Conservation (phyloP, 2,888 invertebrate species). For the Perizoma affinitatum region DNA sequence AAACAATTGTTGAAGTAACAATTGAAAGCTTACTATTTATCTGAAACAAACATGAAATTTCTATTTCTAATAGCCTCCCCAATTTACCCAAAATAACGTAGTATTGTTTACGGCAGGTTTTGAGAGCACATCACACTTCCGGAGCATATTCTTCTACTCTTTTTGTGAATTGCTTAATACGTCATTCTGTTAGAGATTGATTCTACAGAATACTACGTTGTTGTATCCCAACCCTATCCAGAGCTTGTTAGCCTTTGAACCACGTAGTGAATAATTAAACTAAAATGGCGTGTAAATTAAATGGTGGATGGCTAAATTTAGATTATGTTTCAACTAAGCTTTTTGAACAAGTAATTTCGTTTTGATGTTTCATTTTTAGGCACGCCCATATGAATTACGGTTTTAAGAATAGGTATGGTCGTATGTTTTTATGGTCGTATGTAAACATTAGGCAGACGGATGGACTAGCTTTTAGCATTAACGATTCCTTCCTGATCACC, state of each 20-base stretch:
- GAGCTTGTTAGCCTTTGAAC: conserved; percentile 32
- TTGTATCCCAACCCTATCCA: conserved; percentile 3
- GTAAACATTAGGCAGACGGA: too few relatives aligned
- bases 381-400: not conserved
- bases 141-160: too few relatives aligned
- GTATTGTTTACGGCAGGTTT: too few relatives aligned
- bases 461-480: not conserved
- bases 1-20: too few relatives aligned
- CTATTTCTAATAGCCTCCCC: too few relatives aligned
- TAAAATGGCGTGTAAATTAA: conserved; percentile 19
- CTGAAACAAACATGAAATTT: too few relatives aligned
- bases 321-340: conserved; percentile 10
- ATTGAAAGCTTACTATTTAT: too few relatives aligned
- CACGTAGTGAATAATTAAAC: conserved; percentile 26
- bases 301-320: conserved; percentile 17
- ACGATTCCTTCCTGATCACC: not conserved
- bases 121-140: too few relatives aligned
- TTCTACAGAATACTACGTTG: conserved; percentile 3
- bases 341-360: not conserved
- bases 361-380: conserved; percentile 8
- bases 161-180: too few relatives aligned
- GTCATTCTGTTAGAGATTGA: not conserved
- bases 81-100: too few relatives aligned
- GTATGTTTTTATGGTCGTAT: too few relatives aligned
- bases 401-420: too few relatives aligned